Evolutionary conservation across 2,113 vertebrate species (phyloP), one percentile per base, ranked within the genome.

Genomic region (Axis porcinus): DNA sequence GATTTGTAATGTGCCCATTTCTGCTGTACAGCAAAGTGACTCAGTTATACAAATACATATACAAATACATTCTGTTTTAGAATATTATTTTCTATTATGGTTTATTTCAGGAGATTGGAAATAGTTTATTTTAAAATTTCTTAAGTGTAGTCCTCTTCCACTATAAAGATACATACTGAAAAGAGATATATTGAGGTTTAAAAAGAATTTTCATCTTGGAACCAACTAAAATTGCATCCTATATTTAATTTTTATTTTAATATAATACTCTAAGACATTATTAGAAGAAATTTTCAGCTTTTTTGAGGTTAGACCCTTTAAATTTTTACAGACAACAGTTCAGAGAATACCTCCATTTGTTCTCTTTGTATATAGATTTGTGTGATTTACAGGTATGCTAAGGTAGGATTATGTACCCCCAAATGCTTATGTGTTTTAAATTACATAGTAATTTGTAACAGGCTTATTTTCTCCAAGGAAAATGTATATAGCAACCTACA

Each of bases 121-220:
- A 50, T 79, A 79, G 28, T 79, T 47, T 96, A 67, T 82, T 96
- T 94, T 50, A 87, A 86, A 60, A 86, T 95, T 89, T 94, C 36
- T 96, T 82, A 92, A 43, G 3, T 97, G 30, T 91, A 54, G 23
- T 93, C 14, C 12, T 86, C 96, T 96, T 62, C 54, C 9, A 91
- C 7, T 86, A 74, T 91, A 91, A 91, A 78, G 82, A 62, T 91
- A 19, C 19, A 64, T 58, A 82, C 43, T 87, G 57, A 89, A 92
- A 96, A 28, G 92, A 94, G 47, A 60, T 76, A 83, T 40, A 79
- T 36, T 96, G 62, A 88, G n/a, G n/a, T 92, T 94, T 95, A 45
- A 92, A 96, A 89, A 86, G 10, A 93, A 93, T 94, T 97, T 95
- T 30, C 96, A 85, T 81, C 43, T 94, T 96, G 19, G 21, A 86